Percentiles rank a stretch among this genome's conserved stretches.
Evolutionary conservation across 2,113 vertebrate species (phyloP).

Genomic region (Fulica atra): DNA sequence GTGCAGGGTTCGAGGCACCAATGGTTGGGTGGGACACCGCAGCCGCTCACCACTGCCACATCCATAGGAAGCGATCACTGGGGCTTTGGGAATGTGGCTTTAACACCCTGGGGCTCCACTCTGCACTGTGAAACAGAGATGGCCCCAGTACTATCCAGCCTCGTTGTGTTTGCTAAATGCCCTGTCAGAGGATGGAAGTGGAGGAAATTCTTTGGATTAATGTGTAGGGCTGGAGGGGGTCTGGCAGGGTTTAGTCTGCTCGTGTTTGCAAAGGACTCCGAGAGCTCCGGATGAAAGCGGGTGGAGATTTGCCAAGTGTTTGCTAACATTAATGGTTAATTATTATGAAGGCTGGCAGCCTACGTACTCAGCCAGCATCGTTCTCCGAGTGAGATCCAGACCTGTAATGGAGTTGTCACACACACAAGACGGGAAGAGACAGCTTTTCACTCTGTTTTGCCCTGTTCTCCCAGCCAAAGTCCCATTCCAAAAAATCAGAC

Average conservation of each 20-base stretch:
- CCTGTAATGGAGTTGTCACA: slow-evolving; percentile 25
- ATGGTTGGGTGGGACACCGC: not conserved
- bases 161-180: not conserved
- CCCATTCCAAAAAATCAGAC: slow-evolving; percentile 19
- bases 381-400: not conserved
- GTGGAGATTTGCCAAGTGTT: slow-evolving; percentile 59
- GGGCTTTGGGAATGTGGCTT: not conserved
- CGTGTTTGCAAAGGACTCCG: not conserved
- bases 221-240: not conserved
- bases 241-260: slow-evolving; percentile 30
- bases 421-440: not conserved
- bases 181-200: not conserved
- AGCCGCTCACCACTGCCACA: not conserved
- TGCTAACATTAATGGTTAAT: slow-evolving; percentile 63
- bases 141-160: not conserved
- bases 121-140: not conserved
- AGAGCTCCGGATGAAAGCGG: not conserved
- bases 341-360: slow-evolving; percentile 48
- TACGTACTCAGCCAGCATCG: not conserved
- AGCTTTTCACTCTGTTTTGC: not conserved
- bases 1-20: not conserved
- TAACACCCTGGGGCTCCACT: not conserved
- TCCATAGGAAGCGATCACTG: fast-evolving
- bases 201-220: not conserved
- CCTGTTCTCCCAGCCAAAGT: slow-evolving; percentile 2